These are phyloP conservation scores for Ariopsis seemanni DNA, from an alignment of 2,113 vertebrate species.

Conservation along the genomic window DNA sequence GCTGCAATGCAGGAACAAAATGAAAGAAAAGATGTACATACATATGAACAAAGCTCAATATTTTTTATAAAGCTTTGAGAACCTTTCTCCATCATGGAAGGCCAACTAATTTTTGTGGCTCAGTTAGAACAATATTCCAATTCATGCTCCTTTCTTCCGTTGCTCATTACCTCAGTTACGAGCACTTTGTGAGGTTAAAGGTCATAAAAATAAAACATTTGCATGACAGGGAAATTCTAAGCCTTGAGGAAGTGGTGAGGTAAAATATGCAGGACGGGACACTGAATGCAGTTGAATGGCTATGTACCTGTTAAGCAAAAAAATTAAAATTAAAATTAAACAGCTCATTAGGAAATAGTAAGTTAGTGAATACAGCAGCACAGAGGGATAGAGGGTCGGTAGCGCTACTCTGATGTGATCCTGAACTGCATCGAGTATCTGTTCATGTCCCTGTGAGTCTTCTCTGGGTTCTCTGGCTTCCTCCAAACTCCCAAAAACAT, in stretches of 20 bases:
- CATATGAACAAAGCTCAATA: slow-evolving; percentile 31
- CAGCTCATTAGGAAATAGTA: background rate
- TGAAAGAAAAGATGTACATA: slow-evolving; percentile 36
- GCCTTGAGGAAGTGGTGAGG: background rate
- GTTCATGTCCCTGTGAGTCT: background rate
- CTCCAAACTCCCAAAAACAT: background rate
- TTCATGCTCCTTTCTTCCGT: background rate
- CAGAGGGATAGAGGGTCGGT: background rate
- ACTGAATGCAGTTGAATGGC: background rate
- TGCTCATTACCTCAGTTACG: background rate
- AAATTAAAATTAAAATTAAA: background rate
- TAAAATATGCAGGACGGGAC: background rate
- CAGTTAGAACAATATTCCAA: background rate
- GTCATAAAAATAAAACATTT: background rate
- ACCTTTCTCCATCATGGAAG: background rate
- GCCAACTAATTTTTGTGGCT: background rate
- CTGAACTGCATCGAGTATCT: background rate
- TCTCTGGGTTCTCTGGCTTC: background rate
- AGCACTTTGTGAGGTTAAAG: background rate
- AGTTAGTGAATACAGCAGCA: background rate
- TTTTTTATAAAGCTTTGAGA: background rate
- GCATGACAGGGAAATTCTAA: background rate
- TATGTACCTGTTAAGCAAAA: background rate
- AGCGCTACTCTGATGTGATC: background rate
- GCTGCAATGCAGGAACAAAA: slow-evolving; percentile 64